These are phyloP conservation scores for Cephus runcator DNA, from an alignment of 2,888 invertebrate species.

Conservation along the genomic window DNA sequence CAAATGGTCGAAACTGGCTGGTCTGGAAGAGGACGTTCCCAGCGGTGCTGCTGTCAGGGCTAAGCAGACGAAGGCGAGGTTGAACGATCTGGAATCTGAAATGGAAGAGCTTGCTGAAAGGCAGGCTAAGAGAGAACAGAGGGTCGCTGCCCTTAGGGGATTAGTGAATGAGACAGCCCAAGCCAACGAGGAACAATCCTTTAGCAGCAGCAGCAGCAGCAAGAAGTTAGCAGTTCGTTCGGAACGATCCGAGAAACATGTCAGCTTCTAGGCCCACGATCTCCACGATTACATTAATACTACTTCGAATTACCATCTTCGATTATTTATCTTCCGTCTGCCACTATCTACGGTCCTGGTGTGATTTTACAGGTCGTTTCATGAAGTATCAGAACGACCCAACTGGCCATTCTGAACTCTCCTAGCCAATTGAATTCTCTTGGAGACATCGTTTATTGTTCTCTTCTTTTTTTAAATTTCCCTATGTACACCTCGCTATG, in stretches of 20 bases:
- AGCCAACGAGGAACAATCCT: conserved; percentile 63
- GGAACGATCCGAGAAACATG: conserved; percentile 59
- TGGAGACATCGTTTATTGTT: background rate
- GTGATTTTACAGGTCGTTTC: background rate
- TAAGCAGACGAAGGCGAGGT: conserved; percentile 74
- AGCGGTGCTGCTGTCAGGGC: conserved; percentile 75
- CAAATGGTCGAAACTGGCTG: conserved; percentile 73
- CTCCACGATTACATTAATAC: background rate
- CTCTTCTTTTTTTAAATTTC: background rate
- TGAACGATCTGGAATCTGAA: conserved; percentile 79
- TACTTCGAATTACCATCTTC: background rate
- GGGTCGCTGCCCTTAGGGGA: conserved; percentile 77
- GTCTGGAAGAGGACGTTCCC: conserved; percentile 52
- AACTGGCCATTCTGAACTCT: background rate
- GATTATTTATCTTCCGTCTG: background rate
- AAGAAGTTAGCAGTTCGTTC: conserved; percentile 50
- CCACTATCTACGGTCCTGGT: background rate
- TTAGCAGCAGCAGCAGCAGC: conserved; percentile 34
- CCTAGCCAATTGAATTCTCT: background rate
- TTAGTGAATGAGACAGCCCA: conserved; percentile 72
- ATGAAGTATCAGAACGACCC: background rate
- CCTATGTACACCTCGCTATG: conserved; percentile 1
- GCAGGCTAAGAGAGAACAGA: conserved; percentile 76
- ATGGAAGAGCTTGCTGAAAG: conserved; percentile 78
- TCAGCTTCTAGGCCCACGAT: conserved; percentile 51